phyloP scores from a whole-genome alignment of 2,888 invertebrate genomes.

The Biston stratarius region DNA sequence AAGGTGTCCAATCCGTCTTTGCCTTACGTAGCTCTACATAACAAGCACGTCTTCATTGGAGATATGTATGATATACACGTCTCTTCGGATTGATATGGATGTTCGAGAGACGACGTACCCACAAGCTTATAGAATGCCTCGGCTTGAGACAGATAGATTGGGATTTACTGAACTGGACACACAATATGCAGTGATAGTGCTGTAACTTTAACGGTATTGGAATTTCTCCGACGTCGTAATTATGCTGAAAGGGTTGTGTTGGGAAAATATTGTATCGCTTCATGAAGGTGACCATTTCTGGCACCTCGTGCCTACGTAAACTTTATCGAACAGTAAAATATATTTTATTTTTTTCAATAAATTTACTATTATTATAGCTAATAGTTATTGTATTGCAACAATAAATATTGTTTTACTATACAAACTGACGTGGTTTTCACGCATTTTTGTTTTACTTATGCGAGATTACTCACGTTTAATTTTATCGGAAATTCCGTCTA shows the following conservation, averaged over 20 bases:
- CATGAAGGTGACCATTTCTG: neutral
- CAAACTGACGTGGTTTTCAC: too few relatives aligned
- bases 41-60: conserved; percentile 20
- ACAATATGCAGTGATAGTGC: conserved; percentile 23
- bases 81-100: conserved; percentile 12
- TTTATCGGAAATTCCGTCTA: too few relatives aligned
- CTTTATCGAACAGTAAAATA: neutral
- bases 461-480: too few relatives aligned
- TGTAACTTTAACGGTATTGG: conserved; percentile 26
- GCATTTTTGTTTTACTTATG: too few relatives aligned
- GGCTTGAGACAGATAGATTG: conserved; percentile 30
- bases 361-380: too few relatives aligned
- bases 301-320: neutral
- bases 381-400: too few relatives aligned
- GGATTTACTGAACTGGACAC: conserved; percentile 33
- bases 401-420: too few relatives aligned
- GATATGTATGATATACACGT: neutral
- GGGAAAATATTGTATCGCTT: neutral
- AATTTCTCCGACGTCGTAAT: conserved; percentile 11
- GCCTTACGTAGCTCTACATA: conserved; percentile 14
- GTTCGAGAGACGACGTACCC: conserved; percentile 15
- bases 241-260: conserved; percentile 6
- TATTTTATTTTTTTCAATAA: too few relatives aligned
- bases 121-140: conserved; percentile 17
- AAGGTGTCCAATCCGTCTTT: conserved; percentile 28